phyloP scores from a whole-genome alignment of 1,140 invertebrate genomes.

The Drusus annulatus region DNA sequence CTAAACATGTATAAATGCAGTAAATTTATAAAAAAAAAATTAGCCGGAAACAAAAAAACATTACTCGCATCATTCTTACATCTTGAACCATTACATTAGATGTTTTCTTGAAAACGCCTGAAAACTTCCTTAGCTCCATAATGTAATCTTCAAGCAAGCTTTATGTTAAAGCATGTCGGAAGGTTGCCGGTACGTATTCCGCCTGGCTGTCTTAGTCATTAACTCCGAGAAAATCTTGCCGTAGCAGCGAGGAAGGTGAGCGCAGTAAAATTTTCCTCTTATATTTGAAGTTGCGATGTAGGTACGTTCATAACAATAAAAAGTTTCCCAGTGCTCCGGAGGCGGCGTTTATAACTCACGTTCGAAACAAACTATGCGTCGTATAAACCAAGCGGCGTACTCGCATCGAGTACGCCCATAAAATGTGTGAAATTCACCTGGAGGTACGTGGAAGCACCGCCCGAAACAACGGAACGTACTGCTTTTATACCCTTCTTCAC shows the following conservation, averaged over 20 bases:
- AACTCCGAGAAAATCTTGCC: no score
- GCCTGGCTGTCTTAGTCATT: no score
- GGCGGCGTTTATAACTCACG: conserved; percentile 56
- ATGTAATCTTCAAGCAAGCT: no score
- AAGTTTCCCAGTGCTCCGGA: conserved; percentile 43
- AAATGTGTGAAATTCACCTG: conserved; percentile 49
- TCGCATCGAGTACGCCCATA: conserved; percentile 45
- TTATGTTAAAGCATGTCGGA: no score
- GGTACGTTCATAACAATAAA: conserved; percentile 53
- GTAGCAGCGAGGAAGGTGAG: conserved; percentile 2
- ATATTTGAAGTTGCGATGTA: conserved; percentile 49
- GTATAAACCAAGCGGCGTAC: conserved; percentile 51
- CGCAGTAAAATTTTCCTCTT: conserved; percentile 50
- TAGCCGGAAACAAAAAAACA: no score
- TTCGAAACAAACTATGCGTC: conserved; percentile 58
- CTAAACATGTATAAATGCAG: no score
- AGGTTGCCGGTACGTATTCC: no score
- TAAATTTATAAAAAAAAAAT: no score
- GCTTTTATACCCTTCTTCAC: conserved; percentile 24
- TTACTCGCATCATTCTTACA: no score
- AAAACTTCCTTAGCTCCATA: no score
- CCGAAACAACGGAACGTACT: conserved; percentile 31
- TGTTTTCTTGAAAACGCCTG: no score
- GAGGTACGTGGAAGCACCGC: conserved; percentile 35
- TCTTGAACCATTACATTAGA: no score